Conservation (phyloP, 2,888 invertebrate genomes). For the Rhamphomyia laevipes region DNA sequence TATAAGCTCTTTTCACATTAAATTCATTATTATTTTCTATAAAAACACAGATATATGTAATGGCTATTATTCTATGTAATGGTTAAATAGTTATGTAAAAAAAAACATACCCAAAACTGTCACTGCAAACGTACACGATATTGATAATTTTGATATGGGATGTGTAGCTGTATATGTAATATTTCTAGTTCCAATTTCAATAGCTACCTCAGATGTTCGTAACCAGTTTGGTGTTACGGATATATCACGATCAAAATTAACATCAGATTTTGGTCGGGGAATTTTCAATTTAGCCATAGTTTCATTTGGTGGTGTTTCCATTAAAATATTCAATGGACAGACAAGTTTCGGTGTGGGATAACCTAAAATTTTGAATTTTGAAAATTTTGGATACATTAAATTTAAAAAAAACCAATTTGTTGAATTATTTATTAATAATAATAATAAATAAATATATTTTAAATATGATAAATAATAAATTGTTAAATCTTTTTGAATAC, state of each 20-base stretch:
- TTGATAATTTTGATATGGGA: conserved; percentile 36
- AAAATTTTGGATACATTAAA: too few relatives aligned
- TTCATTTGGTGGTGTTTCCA: conserved; percentile 37
- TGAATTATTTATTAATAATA: too few relatives aligned
- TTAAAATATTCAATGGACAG: conserved; percentile 41
- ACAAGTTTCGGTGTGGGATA: conserved; percentile 41
- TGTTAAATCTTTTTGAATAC: not conserved
- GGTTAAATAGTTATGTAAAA: not conserved
- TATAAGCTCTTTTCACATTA: too few relatives aligned
- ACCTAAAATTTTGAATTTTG: conserved; percentile 19
- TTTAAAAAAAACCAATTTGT: too few relatives aligned
- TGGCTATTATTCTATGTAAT: too few relatives aligned
- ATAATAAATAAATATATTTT: too few relatives aligned
- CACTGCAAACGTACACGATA: conserved; percentile 15
- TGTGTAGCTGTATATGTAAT: conserved; percentile 41
- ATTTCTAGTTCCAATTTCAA: conserved; percentile 39
- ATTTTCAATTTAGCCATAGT: conserved; percentile 39
- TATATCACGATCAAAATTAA: conserved; percentile 42
- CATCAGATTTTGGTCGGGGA: conserved; percentile 42
- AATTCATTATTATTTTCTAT: too few relatives aligned
- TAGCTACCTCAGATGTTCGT: conserved; percentile 38
- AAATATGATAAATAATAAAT: not conserved
- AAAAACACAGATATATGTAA: too few relatives aligned
- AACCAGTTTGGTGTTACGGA: conserved; percentile 41
- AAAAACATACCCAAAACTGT: conserved; percentile 14